Evolutionary conservation across 37 sponge, comb jelly and placozoan species (phyloP), one percentile per base, ranked within the genome.

Genomic region (Sycon ciliatum): DNA sequence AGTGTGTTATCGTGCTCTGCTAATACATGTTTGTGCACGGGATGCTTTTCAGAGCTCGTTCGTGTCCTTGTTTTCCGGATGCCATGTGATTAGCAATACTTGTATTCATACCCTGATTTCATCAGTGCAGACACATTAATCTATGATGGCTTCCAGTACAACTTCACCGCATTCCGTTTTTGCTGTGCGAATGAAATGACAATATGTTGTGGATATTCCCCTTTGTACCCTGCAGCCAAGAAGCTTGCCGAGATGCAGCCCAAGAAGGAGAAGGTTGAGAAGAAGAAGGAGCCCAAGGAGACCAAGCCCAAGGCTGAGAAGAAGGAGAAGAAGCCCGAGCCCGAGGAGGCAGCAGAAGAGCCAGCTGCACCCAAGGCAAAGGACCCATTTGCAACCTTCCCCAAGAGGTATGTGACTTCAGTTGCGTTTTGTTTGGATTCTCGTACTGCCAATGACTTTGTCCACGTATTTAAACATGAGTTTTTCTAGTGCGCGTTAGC

Each of bases 341-440:
- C 13, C 11, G 77, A 57, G 2, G 94, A 83, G 66, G 89, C 81
- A 30, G 66, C 6, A 27, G 87, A 86, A 7, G 89, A 85, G 0
- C 75, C 81, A 0, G 39, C 53, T 0, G 49, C 63, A 58, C 61
- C 81, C 0, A 82, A 85, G 24, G 83, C 79, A 30, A 66, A 70
- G 16, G 95, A 94, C 36, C 90, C 95, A 11, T 94, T 88, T 61
- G 68, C 36, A n/a, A 62, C 23, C 24, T 74, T 94, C 24, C 89
- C 94, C 1, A 39, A 64, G 1, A 86, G 84, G 91, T 89, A 32
- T 34, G 65, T 64, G 65, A 16, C 4, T 64, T 37, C 38, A 39
- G 36, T 24, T 32, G 20, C 38, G 67, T 33, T n/a, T 37, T 33
- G 11, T 67, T 37, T 67, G 37, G 11, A 23, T 33, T 2, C 38